Base-by-base conservation (phyloP, 2,888 invertebrate species). In the Leptinotarsa tumamoca region DNA sequence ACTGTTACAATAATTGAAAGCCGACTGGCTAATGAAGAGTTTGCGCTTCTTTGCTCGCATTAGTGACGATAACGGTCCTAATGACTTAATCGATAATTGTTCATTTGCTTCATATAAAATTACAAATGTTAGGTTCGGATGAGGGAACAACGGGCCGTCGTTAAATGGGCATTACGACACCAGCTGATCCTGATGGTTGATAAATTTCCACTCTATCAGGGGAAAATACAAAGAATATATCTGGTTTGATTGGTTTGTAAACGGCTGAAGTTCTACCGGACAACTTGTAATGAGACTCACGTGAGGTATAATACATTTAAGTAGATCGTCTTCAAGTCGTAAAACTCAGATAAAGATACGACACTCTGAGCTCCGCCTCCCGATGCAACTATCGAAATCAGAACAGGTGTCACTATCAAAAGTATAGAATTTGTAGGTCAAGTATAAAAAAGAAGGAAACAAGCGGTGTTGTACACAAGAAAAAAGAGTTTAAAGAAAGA, bases 81-180 rank as follows among this genome's bases (percentile, higher is more conserved):
- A 89, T 89, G 87, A 85, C 85, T 87, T 87, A 89, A 89, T 89
- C 88, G 87, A 89, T 89, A 87, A 87, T 87, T 86, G 86, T 86
- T 86, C 87, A 87, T 87, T 87, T 86, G 84, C 82, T 81, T 85
- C 86, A 86, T 85, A 86, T 83, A 83, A 86, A 87, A 87, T 87
- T 87, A 87, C 86, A 84, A 84, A 83, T 85, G 68, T 71, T 71
- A 83, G 80, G 82, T 85, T 85, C 85, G 79, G 81, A 79, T 79
- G 75, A 75, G 70, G 73, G 74, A 76, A 73, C 76, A 72, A 79
- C 71, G 73, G 80, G 72, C 78, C 79, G 81, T 84, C 83, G 83
- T 84, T 84, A 84, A 84, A 84, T 81, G 84, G 81, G 79, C 84
- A 83, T 83, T 85, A 84, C 79, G 33, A 54, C 77, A 77, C 71